Evolutionary conservation across 2,888 invertebrate genomes (phyloP).

Genomic region (Incurvaria masculella): DNA sequence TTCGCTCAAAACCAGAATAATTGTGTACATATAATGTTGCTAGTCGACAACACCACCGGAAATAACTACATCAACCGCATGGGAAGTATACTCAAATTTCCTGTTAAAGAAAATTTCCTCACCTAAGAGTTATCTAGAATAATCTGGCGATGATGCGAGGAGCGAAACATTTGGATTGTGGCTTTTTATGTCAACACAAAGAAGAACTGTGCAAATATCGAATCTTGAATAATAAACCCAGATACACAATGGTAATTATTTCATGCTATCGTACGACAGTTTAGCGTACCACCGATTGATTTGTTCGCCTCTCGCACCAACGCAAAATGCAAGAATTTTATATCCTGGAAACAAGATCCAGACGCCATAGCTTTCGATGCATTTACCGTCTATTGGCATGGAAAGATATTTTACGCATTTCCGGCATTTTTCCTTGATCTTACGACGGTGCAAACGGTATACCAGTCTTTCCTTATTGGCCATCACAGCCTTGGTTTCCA

Average conservation of each 20-base stretch:
- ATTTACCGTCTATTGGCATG: slow-evolving; percentile 3
- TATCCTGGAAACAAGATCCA: slow-evolving; percentile 1
- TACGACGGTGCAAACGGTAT: slow-evolving; percentile 1
- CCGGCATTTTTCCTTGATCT: slow-evolving; percentile 4
- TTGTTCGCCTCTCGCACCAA: too few relatives aligned
- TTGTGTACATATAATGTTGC: slow-evolving; percentile 1
- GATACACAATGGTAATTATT: too few relatives aligned
- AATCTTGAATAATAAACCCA: too few relatives aligned
- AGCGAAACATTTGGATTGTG: too few relatives aligned
- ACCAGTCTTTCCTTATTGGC: slow-evolving; percentile 3
- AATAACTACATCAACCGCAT: slow-evolving; percentile 5
- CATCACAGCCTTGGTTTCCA: slow-evolving; percentile 2
- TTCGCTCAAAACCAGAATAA: slow-evolving; percentile 3
- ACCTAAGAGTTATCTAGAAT: slow-evolving; percentile 2
- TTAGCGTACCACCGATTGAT: too few relatives aligned
- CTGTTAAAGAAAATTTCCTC: too few relatives aligned
- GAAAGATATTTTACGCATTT: slow-evolving; percentile 1
- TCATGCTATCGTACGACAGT: too few relatives aligned
- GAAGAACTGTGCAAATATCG: too few relatives aligned
- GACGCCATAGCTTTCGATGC: slow-evolving; percentile 1
- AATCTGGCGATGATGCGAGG: slow-evolving; percentile 1
- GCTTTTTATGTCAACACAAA: too few relatives aligned
- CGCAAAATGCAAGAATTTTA: too few relatives aligned
- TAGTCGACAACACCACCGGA: slow-evolving; percentile 8
- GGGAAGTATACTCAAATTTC: slow-evolving; percentile 6